Evolutionary conservation across 1,140 invertebrate genomes (phyloP), one percentile per base, ranked within the genome.

Genomic region (Drosophila sproati): DNA sequence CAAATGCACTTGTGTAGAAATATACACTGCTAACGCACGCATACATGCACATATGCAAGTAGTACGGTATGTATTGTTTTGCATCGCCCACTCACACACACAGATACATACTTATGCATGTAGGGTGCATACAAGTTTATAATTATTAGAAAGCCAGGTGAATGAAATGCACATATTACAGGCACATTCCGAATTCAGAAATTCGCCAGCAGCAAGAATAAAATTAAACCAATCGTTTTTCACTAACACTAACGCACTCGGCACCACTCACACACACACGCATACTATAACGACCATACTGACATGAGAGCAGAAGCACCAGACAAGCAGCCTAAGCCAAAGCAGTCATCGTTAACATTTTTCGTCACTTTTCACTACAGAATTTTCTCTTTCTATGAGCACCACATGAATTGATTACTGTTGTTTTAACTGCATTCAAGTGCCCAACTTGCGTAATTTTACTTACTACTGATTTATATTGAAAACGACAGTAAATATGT

Each of bases 341-440:
- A 61, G 64, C 62, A 77, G 79, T 80, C 79, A 75, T 78, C 83
- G 71, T 75, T 83, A 78, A 73, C 73, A 67, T 73, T 74, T 74
- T 73, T 90, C 78, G 78, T 89, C 82, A 91, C 80, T 91, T 91
- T 91, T 91, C 78, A 82, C 80, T 82, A 75, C 54, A 77, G 80
- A 91, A 91, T 91, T 91, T 91, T 90, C 75, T 82, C 78, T 91
- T 71, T 69, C 50, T 72, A 71, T 48, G 66, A 52, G 60, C 48
- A 57, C 32, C 48, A 73, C 31, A 69, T 69, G 41, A 56, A 61
- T 56, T 74, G 48, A n/a, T 70, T 69, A 51, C 60, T 54, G 7
- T 34, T 37, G 39, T 47, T 47, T 47, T 62, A 32, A 64, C 32
- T 32, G 6, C 3, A 28, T 43, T 43, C 12, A 29, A 4, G 1